Percentiles rank a stretch among this genome's conserved stretches.
Evolutionary conservation across 2,888 invertebrate genomes (phyloP).

Genomic region (Muschampia plurimacula): DNA sequence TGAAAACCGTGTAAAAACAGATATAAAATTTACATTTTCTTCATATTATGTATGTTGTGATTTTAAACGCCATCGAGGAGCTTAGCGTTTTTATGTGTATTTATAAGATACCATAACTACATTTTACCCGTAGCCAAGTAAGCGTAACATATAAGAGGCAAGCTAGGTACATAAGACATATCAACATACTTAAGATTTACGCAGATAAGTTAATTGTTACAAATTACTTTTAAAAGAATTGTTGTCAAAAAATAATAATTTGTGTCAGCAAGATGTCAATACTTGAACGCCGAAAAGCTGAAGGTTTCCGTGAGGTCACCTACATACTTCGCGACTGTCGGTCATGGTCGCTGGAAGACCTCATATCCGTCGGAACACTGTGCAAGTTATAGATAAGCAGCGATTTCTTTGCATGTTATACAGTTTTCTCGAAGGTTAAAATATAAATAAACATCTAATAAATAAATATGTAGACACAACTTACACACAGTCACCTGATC

Average conservation of each 20-base stretch:
- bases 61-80: background rate
- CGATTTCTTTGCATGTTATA: conserved; percentile 19
- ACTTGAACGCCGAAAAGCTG: conserved; percentile 69
- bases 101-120: background rate
- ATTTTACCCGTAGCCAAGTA: background rate
- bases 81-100: background rate
- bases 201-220: background rate
- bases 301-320: conserved; percentile 79
- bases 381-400: conserved; percentile 48
- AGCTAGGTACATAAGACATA: background rate
- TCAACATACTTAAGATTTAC: background rate
- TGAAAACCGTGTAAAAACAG: background rate
- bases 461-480: too few species aligned
- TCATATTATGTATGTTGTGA: background rate
- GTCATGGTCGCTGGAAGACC: conserved; percentile 75
- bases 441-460: background rate
- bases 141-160: background rate
- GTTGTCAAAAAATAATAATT: conserved; percentile 6
- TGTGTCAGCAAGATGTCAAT: conserved; percentile 59
- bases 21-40: conserved; percentile 9
- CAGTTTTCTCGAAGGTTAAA: conserved; percentile 8
- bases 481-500: too few species aligned
- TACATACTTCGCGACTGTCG: conserved; percentile 74
- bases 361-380: conserved; percentile 59
- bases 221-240: conserved; percentile 24